Conservation (phyloP, 2,888 invertebrate genomes). For the Acronicta leporina region DNA sequence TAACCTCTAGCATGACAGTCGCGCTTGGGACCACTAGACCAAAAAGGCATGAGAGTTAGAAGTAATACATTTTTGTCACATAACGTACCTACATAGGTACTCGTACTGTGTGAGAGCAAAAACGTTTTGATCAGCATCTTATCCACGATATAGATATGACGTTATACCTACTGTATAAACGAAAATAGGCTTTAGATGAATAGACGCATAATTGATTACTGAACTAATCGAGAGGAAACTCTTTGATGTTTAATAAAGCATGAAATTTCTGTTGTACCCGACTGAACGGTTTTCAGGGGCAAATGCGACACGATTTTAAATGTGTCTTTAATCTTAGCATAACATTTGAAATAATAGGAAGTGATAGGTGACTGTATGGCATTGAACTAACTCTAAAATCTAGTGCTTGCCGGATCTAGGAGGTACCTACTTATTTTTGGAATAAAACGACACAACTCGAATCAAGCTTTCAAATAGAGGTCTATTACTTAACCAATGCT, state of each 20-base stretch:
- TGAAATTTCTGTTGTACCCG: conserved; percentile 70
- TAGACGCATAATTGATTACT: conserved; percentile 69
- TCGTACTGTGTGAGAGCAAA: too few species aligned
- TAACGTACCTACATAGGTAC: too few species aligned
- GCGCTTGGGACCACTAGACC: too few species aligned
- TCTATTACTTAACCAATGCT: background rate
- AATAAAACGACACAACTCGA: conserved; percentile 8
- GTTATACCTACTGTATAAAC: conserved; percentile 22
- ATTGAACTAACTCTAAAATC: conserved; percentile 47
- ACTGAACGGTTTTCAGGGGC: conserved; percentile 76
- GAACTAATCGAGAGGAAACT: conserved; percentile 75
- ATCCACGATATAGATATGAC: too few species aligned
- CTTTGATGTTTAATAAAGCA: conserved; percentile 76
- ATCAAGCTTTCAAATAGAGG: background rate
- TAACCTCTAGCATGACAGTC: too few species aligned
- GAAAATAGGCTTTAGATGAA: conserved; percentile 48
- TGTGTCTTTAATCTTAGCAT: conserved; percentile 15
- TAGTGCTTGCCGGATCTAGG: conserved; percentile 20
- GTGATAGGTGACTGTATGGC: conserved; percentile 49
- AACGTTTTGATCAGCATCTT: too few species aligned
- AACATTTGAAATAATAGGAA: conserved; percentile 53
- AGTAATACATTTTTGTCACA: too few species aligned
- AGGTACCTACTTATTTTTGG: conserved; percentile 1
- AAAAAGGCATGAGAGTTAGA: too few species aligned
- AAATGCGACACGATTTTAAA: conserved; percentile 45